phyloP scores from a whole-genome alignment of 2,113 vertebrate species.

The Ibidorhyncha struthersii region DNA sequence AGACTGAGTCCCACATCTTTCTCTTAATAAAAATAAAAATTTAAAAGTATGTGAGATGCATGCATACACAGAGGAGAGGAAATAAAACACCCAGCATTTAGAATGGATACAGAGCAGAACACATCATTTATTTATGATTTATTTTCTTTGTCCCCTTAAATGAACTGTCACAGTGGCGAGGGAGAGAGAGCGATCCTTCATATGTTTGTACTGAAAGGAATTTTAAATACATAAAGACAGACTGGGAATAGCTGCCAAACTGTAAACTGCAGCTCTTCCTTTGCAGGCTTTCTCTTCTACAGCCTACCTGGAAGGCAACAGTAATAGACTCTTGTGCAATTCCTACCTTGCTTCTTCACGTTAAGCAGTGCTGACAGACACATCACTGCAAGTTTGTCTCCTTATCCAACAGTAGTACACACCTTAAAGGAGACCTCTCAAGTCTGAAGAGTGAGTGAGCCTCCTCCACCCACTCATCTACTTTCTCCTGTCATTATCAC shows the following conservation, averaged over 20 bases:
- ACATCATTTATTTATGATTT: conserved; percentile 15
- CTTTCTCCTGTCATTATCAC: conserved; percentile 10
- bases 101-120: neutral
- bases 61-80: neutral
- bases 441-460: neutral
- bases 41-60: neutral
- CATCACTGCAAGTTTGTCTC: conserved; percentile 51
- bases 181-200: conserved; percentile 35
- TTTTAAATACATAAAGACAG: conserved; percentile 58
- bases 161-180: conserved; percentile 48
- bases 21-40: neutral
- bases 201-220: conserved; percentile 59
- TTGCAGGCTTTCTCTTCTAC: neutral
- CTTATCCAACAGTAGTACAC: neutral
- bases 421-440: conserved; percentile 20
- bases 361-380: conserved; percentile 43
- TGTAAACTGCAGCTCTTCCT: conserved; percentile 34
- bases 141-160: conserved; percentile 52
- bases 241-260: conserved; percentile 42
- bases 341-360: conserved; percentile 5
- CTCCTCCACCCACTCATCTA: neutral
- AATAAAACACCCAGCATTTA: conserved; percentile 10
- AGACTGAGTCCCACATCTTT: neutral
- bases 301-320: conserved; percentile 10
- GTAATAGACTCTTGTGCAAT: conserved; percentile 6